Evolutionary conservation across 1,140 invertebrate species (phyloP).

Genomic region (Drosophila miranda): DNA sequence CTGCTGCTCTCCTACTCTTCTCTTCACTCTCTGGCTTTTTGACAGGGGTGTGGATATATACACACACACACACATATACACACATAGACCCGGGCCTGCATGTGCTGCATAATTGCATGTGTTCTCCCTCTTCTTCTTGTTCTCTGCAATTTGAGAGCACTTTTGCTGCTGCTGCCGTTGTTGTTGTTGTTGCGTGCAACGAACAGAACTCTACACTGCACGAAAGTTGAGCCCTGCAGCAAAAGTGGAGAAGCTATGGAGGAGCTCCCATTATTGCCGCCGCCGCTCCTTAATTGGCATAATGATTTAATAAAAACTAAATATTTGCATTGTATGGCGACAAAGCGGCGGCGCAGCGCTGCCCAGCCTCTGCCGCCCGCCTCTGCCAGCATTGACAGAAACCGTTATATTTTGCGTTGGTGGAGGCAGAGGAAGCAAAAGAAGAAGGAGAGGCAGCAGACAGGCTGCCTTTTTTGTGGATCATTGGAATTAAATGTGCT

Average conservation of each 20-base stretch:
- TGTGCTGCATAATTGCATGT: constrained; percentile 74
- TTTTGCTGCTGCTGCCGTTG: constrained; percentile 34
- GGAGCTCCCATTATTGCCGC: constrained; percentile 8
- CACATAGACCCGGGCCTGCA: constrained; percentile 44
- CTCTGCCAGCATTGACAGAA: constrained; percentile 18
- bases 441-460: constrained; percentile 40
- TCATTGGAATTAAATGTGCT: constrained; percentile 76
- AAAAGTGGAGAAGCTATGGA: background rate
- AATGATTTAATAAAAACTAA: constrained; percentile 81
- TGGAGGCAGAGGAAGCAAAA: constrained; percentile 34
- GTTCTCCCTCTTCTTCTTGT: constrained; percentile 8
- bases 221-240: constrained; percentile 51
- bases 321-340: constrained; percentile 74
- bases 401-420: constrained; percentile 66
- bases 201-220: constrained; percentile 60
- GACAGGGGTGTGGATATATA: constrained; percentile 69
- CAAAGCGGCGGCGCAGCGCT: constrained; percentile 39
- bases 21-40: constrained; percentile 23
- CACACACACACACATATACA: constrained; percentile 50
- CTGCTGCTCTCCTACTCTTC: constrained; percentile 15
- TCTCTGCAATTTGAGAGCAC: constrained; percentile 13
- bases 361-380: constrained; percentile 14
- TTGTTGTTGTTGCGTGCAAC: constrained; percentile 32
- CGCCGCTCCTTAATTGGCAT: constrained; percentile 71
- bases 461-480: constrained; percentile 72